Evolutionary conservation across 2,888 invertebrate genomes (phyloP).

Genomic region (Leucania comma): DNA sequence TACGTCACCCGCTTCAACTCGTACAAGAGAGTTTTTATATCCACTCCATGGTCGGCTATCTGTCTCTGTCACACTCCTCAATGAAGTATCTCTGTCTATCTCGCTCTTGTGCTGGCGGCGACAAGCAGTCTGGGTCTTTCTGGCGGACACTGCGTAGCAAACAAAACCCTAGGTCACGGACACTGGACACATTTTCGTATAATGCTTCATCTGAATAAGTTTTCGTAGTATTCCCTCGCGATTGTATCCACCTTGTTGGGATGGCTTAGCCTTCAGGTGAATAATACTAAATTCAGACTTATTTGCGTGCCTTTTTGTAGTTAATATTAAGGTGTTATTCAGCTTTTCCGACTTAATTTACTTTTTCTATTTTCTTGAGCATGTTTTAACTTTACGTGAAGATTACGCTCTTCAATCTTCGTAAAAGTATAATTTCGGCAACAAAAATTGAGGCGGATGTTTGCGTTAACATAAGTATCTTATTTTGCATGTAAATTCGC

Average conservation of each 20-base stretch:
- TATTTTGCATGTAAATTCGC: constrained; percentile 34
- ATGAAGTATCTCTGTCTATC: constrained; percentile 75
- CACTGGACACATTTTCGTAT: constrained; percentile 85
- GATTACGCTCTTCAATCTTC: constrained; percentile 20
- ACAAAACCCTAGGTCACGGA: constrained; percentile 87
- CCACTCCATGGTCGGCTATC: constrained; percentile 75
- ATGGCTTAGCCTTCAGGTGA: constrained; percentile 71
- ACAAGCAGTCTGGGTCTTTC: constrained; percentile 89
- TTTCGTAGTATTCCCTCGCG: constrained; percentile 68
- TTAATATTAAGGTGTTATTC: constrained; percentile 30
- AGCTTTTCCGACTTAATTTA: constrained; percentile 18
- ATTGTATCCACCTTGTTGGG: constrained; percentile 68
- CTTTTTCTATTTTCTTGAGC: constrained; percentile 8
- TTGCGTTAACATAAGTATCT: constrained; percentile 19
- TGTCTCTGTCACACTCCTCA: constrained; percentile 78
- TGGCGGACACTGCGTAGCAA: constrained; percentile 82
- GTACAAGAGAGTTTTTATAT: constrained; percentile 80
- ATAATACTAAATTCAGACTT: constrained; percentile 66
- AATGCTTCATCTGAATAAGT: constrained; percentile 68
- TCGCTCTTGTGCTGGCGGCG: constrained; percentile 85
- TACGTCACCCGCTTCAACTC: constrained; percentile 79
- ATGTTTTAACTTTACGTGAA: constrained; percentile 20
- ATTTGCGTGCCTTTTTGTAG: constrained; percentile 30
- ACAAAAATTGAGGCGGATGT: constrained; percentile 5
- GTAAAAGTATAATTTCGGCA: constrained; percentile 15